Evolutionary conservation across 2,888 invertebrate genomes (phyloP).

Genomic region (Agonopterix arenella): DNA sequence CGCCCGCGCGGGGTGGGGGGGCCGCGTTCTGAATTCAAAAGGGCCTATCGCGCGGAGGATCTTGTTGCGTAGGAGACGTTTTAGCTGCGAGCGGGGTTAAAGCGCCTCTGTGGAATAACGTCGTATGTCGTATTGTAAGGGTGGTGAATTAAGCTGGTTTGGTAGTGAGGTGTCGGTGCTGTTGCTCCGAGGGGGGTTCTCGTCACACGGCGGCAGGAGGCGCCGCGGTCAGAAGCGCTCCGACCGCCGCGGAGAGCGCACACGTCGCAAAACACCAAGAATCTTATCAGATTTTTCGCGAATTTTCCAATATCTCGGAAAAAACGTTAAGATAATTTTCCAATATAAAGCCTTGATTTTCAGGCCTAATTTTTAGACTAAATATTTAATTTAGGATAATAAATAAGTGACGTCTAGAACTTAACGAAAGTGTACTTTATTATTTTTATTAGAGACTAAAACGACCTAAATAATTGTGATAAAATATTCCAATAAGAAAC

Average conservation of each 20-base stretch:
- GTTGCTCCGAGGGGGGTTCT: conserved; percentile 30
- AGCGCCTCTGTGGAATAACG: conserved; percentile 26
- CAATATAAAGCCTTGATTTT: conserved; percentile 10
- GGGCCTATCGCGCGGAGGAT: conserved; percentile 23
- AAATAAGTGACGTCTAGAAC: conserved; percentile 4
- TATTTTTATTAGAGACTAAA: neutral
- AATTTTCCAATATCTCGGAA: conserved; percentile 32
- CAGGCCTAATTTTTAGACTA: conserved; percentile 30
- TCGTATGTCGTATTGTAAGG: conserved; percentile 22
- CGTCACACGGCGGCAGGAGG: conserved; percentile 30
- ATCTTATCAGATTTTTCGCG: conserved; percentile 24
- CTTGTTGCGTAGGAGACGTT: conserved; percentile 25
- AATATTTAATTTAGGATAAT: conserved; percentile 11
- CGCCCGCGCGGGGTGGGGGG: conserved; percentile 53
- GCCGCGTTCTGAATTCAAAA: conserved; percentile 14
- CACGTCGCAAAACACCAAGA: conserved; percentile 31
- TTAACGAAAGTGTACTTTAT: too few species aligned
- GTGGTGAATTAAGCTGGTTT: conserved; percentile 44
- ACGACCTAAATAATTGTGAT: conserved; percentile 19
- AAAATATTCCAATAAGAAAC: conserved; percentile 5
- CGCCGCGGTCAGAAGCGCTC: conserved; percentile 62
- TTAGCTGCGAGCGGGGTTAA: conserved; percentile 4
- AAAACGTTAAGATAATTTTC: conserved; percentile 8
- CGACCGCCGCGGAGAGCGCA: conserved; percentile 64
- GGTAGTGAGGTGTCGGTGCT: conserved; percentile 25